Evolutionary conservation across 2,888 invertebrate genomes (phyloP).

Genomic region (Scelioninae gen. 2): DNA sequence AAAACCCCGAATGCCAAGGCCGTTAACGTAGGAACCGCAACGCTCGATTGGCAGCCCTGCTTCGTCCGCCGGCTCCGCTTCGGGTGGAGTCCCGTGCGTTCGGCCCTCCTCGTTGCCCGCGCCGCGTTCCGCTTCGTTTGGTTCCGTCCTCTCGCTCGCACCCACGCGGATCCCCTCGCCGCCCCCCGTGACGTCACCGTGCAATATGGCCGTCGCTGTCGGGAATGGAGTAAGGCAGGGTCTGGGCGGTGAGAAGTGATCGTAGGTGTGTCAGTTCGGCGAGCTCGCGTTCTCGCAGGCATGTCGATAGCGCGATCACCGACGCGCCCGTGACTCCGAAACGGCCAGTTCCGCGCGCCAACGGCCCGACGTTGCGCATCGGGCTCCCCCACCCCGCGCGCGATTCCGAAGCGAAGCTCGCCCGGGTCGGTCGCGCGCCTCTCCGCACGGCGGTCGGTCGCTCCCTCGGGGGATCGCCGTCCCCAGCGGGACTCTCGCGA

Average conservation of each 20-base stretch:
- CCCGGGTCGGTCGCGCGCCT: no score
- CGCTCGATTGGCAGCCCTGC: background rate
- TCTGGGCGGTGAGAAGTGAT: conserved; percentile 81
- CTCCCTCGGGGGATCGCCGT: no score
- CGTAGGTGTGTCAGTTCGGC: conserved; percentile 86
- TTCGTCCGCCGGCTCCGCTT: background rate
- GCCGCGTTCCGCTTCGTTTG: background rate
- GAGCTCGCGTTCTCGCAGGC: conserved; percentile 71
- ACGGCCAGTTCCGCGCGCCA: conserved; percentile 11
- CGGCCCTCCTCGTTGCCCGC: no score
- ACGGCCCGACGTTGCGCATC: no score
- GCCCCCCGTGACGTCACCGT: conserved; percentile 82
- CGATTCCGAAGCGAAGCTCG: no score
- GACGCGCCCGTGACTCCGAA: conserved; percentile 40
- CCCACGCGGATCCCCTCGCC: conserved; percentile 23
- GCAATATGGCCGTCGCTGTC: conserved; percentile 87
- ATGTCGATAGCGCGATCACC: conserved; percentile 38
- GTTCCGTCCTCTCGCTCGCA: conserved; percentile 18
- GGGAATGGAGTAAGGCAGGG: conserved; percentile 81
- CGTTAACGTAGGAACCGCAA: no score
- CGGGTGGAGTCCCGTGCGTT: conserved; percentile 25
- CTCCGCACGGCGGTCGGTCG: no score
- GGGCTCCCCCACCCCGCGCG: no score
- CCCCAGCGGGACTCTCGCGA: no score
- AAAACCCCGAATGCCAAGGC: no score